phyloP scores from a whole-genome alignment of 2,113 vertebrate species.

The Parus major region DNA sequence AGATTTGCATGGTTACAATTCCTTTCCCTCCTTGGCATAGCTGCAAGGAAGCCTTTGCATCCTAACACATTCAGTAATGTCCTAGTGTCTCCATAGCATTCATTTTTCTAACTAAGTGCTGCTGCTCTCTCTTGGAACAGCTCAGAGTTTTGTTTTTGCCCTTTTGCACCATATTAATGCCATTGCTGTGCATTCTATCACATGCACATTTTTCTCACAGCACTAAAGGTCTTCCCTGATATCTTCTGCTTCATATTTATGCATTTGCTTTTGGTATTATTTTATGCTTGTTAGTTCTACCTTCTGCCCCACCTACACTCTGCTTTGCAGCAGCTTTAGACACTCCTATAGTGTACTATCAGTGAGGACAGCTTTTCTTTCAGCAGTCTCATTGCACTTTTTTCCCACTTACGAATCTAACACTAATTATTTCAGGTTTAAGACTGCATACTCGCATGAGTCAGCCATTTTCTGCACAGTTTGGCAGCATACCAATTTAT shows the following conservation, averaged over 20 bases:
- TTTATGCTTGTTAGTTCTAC: background rate
- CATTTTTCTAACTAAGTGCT: background rate
- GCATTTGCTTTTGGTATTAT: background rate
- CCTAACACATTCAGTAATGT: background rate
- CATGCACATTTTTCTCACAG: slow-evolving; percentile 12
- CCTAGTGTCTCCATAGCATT: background rate
- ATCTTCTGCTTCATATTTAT: background rate
- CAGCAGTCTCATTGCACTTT: background rate
- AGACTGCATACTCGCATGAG: background rate
- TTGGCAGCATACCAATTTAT: slow-evolving; percentile 40
- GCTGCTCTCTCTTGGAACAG: slow-evolving; percentile 24
- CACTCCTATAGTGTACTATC: background rate
- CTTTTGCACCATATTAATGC: slow-evolving; percentile 15
- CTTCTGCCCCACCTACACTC: background rate
- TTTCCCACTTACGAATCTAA: background rate
- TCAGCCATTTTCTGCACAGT: slow-evolving; percentile 58
- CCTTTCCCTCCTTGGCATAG: slow-evolving; percentile 4
- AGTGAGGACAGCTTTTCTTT: slow-evolving; percentile 15
- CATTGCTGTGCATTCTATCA: background rate
- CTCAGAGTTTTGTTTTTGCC: slow-evolving; percentile 16
- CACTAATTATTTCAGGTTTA: slow-evolving; percentile 32
- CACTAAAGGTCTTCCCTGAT: background rate
- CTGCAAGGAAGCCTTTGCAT: slow-evolving; percentile 32
- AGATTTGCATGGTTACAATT: slow-evolving; percentile 20
- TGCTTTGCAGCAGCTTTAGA: background rate